These are phyloP conservation scores for Eleutherodactylus coqui DNA, from an alignment of 2,797 vertebrate genomes.

Conservation along the genomic window DNA sequence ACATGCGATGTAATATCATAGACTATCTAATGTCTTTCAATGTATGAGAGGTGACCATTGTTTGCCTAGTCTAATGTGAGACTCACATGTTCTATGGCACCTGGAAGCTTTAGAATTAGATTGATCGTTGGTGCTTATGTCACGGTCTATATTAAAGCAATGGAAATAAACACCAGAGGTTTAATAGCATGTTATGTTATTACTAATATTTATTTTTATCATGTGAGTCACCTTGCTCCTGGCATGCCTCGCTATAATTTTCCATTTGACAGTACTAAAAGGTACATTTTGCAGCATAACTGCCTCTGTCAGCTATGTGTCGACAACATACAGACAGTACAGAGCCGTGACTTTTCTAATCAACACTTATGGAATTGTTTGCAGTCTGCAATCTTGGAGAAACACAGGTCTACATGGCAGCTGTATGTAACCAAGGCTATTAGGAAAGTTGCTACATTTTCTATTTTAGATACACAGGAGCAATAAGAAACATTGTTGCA, in stretches of 20 bases:
- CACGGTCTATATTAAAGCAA: background rate
- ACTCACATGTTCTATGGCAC: background rate
- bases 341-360: too few relatives aligned
- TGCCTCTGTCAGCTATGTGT: background rate
- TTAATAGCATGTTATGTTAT: conserved; percentile 34
- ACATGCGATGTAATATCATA: background rate
- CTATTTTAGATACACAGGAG: too few relatives aligned
- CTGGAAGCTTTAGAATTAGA: background rate
- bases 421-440: too few relatives aligned
- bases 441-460: too few relatives aligned
- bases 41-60: background rate
- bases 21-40: background rate
- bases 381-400: too few relatives aligned
- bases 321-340: too few relatives aligned
- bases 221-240: conserved; percentile 52
- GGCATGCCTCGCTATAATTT: conserved; percentile 34
- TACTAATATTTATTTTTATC: conserved; percentile 54
- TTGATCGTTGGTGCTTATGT: conserved; percentile 8
- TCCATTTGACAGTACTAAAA: conserved; percentile 44
- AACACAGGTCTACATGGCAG: too few relatives aligned
- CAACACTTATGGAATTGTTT: background rate
- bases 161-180: conserved; percentile 38
- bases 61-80: background rate
- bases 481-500: too few relatives aligned
- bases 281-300: conserved; percentile 21